Conservation (phyloP, 1,140 invertebrate genomes). For the Psilanteris sp. region DNA sequence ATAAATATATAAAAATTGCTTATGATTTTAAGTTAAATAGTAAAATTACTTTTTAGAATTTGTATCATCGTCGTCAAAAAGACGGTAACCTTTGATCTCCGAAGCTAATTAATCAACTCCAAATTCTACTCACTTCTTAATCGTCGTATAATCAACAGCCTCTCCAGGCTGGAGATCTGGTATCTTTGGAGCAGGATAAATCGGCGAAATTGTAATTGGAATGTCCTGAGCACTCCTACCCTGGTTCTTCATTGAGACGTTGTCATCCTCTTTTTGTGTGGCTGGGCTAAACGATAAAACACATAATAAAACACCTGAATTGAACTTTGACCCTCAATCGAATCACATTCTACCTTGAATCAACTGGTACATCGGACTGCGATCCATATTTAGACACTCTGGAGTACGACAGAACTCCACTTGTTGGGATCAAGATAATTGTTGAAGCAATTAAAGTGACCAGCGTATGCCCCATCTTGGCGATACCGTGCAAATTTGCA, state of each 20-base stretch:
- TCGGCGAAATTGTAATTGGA: constrained; percentile 67
- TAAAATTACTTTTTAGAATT: too few relatives aligned
- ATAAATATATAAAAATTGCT: neutral
- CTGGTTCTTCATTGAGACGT: neutral
- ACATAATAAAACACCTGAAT: too few relatives aligned
- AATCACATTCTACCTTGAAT: neutral
- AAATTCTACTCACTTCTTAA: constrained; percentile 63
- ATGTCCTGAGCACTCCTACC: constrained; percentile 61
- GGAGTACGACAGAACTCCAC: constrained; percentile 69
- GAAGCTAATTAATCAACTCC: too few relatives aligned
- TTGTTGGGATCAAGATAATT: constrained; percentile 34
- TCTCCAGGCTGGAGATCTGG: constrained; percentile 70
- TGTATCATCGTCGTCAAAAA: too few relatives aligned
- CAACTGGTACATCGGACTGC: constrained; percentile 1
- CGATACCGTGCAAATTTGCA: constrained; percentile 61
- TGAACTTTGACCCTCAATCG: too few relatives aligned
- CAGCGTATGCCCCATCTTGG: constrained; percentile 63
- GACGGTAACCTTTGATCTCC: too few relatives aligned
- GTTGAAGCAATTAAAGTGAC: constrained; percentile 52
- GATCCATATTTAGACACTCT: constrained; percentile 72
- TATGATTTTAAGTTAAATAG: neutral
- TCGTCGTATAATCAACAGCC: constrained; percentile 64
- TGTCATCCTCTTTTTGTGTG: constrained; percentile 1
- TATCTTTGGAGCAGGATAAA: constrained; percentile 56
- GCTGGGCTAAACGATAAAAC: neutral